Conservation (phyloP, 1,140 invertebrate genomes). For the Zaprionus tsacasi region DNA sequence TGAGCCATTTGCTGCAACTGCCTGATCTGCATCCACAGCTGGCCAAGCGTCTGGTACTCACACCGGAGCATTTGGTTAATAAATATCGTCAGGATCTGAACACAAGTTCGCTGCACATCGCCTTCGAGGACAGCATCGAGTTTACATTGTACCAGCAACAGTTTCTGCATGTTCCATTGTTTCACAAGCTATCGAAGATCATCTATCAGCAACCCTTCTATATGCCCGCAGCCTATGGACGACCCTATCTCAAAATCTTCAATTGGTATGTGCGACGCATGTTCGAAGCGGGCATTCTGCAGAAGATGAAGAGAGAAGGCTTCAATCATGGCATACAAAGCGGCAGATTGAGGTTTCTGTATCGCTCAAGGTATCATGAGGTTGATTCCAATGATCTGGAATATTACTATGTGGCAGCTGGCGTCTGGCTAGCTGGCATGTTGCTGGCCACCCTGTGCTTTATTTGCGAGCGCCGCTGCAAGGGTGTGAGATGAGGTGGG, state of each 20-base stretch:
- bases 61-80: constrained; percentile 47
- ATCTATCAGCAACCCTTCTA: constrained; percentile 59
- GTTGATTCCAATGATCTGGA: constrained; percentile 62
- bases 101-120: constrained; percentile 53
- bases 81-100: constrained; percentile 46
- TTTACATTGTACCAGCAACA: constrained; percentile 64
- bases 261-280: constrained; percentile 58
- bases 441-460: constrained; percentile 38
- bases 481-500: not conserved
- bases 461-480: constrained; percentile 22
- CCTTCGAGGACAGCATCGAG: constrained; percentile 59
- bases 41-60: constrained; percentile 32
- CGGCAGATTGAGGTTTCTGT: constrained; percentile 46
- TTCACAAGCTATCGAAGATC: constrained; percentile 49
- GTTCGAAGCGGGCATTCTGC: constrained; percentile 60
- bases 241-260: constrained; percentile 60
- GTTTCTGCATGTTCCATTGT: constrained; percentile 51
- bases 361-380: constrained; percentile 36
- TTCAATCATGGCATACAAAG: constrained; percentile 57
- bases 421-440: constrained; percentile 54
- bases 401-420: constrained; percentile 53
- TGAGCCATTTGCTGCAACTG: constrained; percentile 19
- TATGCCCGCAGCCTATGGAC: constrained; percentile 52
- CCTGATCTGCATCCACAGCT: constrained; percentile 50
- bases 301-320: constrained; percentile 59